A percentile compares a stretch with the other conserved stretches of the same genome.
These are phyloP conservation scores for Drosophila albomicans DNA, from an alignment of 1,140 invertebrate species.

Conservation along the genomic window DNA sequence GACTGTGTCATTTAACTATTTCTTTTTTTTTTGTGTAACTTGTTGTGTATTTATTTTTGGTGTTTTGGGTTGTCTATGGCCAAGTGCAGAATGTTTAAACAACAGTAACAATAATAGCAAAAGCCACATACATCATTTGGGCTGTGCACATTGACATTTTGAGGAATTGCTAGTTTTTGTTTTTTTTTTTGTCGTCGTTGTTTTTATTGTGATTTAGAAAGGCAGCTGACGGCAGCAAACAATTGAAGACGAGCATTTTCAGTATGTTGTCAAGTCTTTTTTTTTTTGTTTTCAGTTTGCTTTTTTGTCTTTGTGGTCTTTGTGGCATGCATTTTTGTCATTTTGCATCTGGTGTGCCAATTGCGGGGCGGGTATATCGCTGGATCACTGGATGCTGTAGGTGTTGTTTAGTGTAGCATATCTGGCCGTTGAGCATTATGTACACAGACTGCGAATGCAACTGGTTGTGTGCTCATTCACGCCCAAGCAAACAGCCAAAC, in stretches of 20 bases:
- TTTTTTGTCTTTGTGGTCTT: not conserved
- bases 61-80: slow-evolving; percentile 21
- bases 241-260: slow-evolving; percentile 42
- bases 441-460: not conserved
- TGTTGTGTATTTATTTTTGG: too few species aligned
- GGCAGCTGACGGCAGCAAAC: slow-evolving; percentile 38
- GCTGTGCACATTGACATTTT: slow-evolving; percentile 74
- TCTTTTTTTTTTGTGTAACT: not conserved
- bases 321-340: slow-evolving; percentile 25
- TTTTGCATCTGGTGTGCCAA: slow-evolving; percentile 11
- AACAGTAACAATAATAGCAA: slow-evolving; percentile 11
- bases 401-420: not conserved
- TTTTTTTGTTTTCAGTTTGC: slow-evolving; percentile 5
- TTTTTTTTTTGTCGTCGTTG: not conserved
- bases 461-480: slow-evolving; percentile 38
- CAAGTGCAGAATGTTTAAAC: slow-evolving; percentile 59
- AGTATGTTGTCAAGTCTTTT: slow-evolving; percentile 42
- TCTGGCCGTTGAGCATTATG: not conserved
- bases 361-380: not conserved
- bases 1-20: slow-evolving; percentile 37
- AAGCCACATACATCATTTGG: slow-evolving; percentile 27
- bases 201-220: slow-evolving; percentile 49
- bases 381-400: not conserved
- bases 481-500: slow-evolving; percentile 24
- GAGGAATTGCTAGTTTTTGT: slow-evolving; percentile 39